Conservation (phyloP, 2,797 vertebrate genomes). For the Liasis olivaceus region DNA sequence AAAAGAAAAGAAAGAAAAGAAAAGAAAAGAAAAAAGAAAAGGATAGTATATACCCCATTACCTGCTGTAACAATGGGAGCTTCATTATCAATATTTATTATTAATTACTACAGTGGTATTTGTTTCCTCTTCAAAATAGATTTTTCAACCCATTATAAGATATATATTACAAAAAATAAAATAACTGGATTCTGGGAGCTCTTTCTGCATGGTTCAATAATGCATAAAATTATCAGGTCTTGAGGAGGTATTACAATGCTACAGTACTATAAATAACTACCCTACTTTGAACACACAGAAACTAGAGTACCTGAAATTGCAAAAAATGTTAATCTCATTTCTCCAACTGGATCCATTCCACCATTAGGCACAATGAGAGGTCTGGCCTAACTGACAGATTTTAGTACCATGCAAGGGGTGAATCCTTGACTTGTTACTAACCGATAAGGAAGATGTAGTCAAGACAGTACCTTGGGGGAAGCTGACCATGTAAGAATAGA, state of each 20-base stretch:
- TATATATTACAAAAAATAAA: not conserved
- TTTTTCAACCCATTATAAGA: not conserved
- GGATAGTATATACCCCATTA: not conserved
- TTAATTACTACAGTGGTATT: not conserved
- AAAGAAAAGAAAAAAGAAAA: not conserved
- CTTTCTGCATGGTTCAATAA: not conserved
- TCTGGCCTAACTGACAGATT: no score
- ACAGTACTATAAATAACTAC: not conserved
- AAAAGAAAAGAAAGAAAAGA: not conserved
- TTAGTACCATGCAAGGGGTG: not conserved
- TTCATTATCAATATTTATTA: not conserved
- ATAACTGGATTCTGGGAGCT: not conserved
- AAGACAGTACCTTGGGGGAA: not conserved
- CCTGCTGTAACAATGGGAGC: not conserved
- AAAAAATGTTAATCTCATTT: no score
- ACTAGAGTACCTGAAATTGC: not conserved
- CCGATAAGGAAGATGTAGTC: not conserved
- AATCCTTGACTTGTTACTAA: not conserved
- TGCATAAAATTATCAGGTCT: not conserved
- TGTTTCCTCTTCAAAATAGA: not conserved
- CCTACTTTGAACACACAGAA: not conserved
- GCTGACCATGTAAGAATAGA: not conserved
- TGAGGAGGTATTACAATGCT: not conserved
- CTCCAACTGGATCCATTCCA: no score
- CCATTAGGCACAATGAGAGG: no score